Conservation (phyloP, 2,888 invertebrate genomes). For the Bursaphelenchus okinawaensis region DNA sequence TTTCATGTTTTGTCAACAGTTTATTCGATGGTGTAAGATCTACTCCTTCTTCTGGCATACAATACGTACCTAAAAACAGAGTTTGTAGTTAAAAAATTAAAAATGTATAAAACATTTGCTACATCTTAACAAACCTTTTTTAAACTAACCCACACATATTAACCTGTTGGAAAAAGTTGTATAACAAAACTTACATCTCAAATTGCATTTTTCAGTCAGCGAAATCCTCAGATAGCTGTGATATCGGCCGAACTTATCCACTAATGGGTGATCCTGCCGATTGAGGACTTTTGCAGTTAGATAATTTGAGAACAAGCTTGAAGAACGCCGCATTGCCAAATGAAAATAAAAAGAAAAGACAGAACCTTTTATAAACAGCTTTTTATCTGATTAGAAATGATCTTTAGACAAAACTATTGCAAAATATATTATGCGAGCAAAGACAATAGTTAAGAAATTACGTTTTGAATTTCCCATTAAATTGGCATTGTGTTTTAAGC, state of each 20-base stretch:
- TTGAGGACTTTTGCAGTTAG: not conserved
- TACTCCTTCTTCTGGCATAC: slow-evolving; percentile 96
- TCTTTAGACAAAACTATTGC: too few relatives aligned
- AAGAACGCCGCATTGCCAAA: not conserved
- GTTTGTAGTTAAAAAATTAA: not conserved
- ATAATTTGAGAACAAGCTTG: not conserved
- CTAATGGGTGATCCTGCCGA: slow-evolving; percentile 15
- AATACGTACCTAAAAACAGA: slow-evolving; percentile 67
- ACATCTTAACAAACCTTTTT: too few relatives aligned
- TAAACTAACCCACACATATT: not conserved
- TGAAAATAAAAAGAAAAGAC: not conserved
- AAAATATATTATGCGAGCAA: too few relatives aligned
- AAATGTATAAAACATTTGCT: slow-evolving; percentile 1
- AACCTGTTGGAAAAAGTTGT: slow-evolving; percentile 1
- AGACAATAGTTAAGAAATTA: too few relatives aligned
- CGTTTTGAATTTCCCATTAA: too few relatives aligned
- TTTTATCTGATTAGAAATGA: not conserved
- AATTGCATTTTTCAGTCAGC: slow-evolving; percentile 88
- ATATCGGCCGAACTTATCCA: slow-evolving; percentile 76
- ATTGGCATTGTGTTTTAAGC: too few relatives aligned
- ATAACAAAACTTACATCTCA: slow-evolving; percentile 74
- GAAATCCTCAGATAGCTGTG: slow-evolving; percentile 93
- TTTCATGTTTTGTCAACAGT: slow-evolving; percentile 76
- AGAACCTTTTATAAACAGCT: not conserved
- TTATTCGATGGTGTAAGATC: slow-evolving; percentile 71